A percentile compares a stretch with the other conserved stretches of the same genome.
phyloP scores from a whole-genome alignment of 2,113 vertebrate species.

The Chloebia gouldiae region DNA sequence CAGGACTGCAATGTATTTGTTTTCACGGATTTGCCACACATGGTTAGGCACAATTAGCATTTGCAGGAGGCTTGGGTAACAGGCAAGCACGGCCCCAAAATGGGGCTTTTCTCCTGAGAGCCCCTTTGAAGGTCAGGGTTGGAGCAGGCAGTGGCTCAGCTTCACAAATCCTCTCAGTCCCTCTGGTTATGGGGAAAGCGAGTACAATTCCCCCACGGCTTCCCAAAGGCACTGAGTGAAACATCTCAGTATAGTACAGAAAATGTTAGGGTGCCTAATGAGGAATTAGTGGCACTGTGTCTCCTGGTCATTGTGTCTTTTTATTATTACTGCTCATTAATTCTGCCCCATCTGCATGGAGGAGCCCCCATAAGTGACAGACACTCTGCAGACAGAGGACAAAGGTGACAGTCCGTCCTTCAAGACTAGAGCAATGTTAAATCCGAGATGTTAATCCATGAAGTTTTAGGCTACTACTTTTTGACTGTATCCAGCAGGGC shows the following conservation, averaged over 20 bases:
- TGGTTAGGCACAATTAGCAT: not conserved
- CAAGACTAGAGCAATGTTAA: not conserved
- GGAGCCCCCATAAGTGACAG: not conserved
- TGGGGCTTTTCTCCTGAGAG: not conserved
- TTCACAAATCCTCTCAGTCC: fast-evolving
- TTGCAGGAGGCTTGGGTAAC: not conserved
- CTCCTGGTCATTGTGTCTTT: not conserved
- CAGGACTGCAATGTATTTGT: not conserved
- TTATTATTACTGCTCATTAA: not conserved
- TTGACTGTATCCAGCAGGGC: not conserved
- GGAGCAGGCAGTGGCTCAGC: fast-evolving
- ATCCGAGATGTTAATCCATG: not conserved
- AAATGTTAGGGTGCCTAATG: not conserved
- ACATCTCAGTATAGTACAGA: not conserved
- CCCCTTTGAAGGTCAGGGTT: not conserved
- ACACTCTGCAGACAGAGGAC: not conserved
- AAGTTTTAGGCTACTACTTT: not conserved
- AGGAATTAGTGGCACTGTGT: not conserved
- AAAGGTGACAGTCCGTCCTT: not conserved
- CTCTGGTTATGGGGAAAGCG: not conserved
- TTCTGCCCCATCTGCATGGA: not conserved
- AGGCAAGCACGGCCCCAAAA: not conserved
- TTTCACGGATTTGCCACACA: not conserved
- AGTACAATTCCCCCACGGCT: fast-evolving
- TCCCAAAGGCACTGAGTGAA: not conserved